Percentiles rank a stretch among this genome's conserved stretches.
These are phyloP conservation scores for Drosophila affinis DNA, from an alignment of 2,888 invertebrate species.

Conservation along the genomic window DNA sequence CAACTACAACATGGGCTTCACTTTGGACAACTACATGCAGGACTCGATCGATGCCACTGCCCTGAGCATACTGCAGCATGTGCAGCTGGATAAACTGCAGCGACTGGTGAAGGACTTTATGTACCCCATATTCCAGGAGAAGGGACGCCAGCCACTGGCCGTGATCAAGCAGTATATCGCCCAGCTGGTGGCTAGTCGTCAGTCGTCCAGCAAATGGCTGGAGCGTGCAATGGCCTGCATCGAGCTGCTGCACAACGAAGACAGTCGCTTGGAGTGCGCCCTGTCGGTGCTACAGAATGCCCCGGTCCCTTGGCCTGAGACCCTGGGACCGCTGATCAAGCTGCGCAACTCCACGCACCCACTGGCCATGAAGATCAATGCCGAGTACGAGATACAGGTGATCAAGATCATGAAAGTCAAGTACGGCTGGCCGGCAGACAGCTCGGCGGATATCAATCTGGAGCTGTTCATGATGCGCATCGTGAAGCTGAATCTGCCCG, in stretches of 20 bases:
- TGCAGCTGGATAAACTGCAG: conserved; percentile 81
- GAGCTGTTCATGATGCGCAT: conserved; percentile 82
- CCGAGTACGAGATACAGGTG: conserved; percentile 82
- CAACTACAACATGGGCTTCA: conserved; percentile 81
- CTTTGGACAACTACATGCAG: conserved; percentile 82
- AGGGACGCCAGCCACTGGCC: conserved; percentile 76
- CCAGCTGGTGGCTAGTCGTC: conserved; percentile 78
- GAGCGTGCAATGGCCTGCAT: conserved; percentile 81
- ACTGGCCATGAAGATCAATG: conserved; percentile 80
- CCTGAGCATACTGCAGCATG: conserved; percentile 81
- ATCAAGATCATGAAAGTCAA: conserved; percentile 83
- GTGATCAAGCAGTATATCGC: conserved; percentile 81
- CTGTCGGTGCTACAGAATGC: conserved; percentile 81
- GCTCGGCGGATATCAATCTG: conserved; percentile 74
- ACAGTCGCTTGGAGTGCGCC: conserved; percentile 81
- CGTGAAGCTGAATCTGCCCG: conserved; percentile 80
- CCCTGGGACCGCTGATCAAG: conserved; percentile 76
- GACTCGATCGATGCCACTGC: conserved; percentile 82
- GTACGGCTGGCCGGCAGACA: conserved; percentile 82
- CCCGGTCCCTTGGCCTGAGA: conserved; percentile 83
- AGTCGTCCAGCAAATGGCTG: conserved; percentile 81
- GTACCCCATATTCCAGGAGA: conserved; percentile 82
- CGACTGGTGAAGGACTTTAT: conserved; percentile 82
- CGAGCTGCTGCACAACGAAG: conserved; percentile 82
- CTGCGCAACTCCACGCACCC: conserved; percentile 83